Evolutionary conservation across 2,113 vertebrate genomes (phyloP).

Genomic region (Elaphurus davidianus): DNA sequence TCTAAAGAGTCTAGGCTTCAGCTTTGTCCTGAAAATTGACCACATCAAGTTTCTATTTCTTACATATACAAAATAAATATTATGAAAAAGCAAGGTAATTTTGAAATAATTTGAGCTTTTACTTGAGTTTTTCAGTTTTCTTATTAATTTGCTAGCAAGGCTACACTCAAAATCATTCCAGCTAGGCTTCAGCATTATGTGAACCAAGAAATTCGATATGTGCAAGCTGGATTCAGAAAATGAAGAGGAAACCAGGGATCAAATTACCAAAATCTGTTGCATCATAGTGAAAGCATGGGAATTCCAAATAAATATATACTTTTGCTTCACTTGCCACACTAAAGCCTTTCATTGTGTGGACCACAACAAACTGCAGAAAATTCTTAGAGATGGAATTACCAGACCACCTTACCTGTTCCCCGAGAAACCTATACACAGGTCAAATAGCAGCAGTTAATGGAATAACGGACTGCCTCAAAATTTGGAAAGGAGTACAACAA

Average conservation of each 20-base stretch:
- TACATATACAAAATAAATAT: background rate
- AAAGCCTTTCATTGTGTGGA: background rate
- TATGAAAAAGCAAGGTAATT: background rate
- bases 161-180: background rate
- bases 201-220: background rate
- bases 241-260: background rate
- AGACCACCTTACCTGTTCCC: background rate
- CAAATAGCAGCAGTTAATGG: background rate
- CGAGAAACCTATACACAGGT: background rate
- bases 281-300: background rate
- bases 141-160: background rate
- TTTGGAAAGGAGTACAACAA: background rate
- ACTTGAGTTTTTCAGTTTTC: background rate
- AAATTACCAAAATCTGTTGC: background rate
- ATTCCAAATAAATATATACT: background rate
- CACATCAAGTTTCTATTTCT: background rate
- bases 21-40: background rate
- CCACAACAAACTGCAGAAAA: background rate
- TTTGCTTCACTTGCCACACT: background rate
- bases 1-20: background rate
- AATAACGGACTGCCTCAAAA: background rate
- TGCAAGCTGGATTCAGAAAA: background rate
- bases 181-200: background rate
- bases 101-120: background rate
- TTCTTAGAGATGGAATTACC: background rate